Evolutionary conservation across 2,113 vertebrate species (phyloP).

Genomic region (Eulacestoma nigropectus): DNA sequence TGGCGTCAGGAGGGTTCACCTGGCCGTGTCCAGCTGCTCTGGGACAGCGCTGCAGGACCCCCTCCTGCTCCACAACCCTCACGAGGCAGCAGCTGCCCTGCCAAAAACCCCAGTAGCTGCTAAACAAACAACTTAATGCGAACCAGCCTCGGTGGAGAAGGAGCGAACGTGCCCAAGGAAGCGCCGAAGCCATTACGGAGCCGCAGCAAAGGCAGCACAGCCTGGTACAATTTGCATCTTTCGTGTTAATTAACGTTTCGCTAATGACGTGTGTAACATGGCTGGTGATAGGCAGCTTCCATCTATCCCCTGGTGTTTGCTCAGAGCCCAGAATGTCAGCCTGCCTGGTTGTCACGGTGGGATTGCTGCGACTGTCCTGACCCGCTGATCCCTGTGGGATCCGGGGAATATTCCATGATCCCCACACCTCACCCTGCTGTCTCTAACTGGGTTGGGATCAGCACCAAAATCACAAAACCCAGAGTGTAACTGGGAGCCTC

Average conservation of each 20-base stretch:
- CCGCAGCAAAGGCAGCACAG: background rate
- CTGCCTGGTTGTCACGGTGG: background rate
- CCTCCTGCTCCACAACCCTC: background rate
- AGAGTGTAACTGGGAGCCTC: background rate
- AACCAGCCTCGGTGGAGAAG: background rate
- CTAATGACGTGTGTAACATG: background rate
- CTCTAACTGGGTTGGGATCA: background rate
- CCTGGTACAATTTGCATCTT: background rate
- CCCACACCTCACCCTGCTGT: background rate
- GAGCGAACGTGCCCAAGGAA: constrained; percentile 42
- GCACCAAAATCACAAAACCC: background rate
- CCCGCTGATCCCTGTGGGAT: fast-evolving
- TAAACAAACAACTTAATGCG: constrained; percentile 52
- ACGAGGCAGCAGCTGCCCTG: background rate
- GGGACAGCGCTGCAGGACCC: background rate
- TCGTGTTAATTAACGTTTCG: background rate
- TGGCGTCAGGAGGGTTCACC: fast-evolving
- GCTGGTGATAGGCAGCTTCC: background rate
- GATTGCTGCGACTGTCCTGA: background rate
- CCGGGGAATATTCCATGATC: background rate
- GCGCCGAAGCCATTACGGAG: background rate
- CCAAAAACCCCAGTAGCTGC: constrained; percentile 36
- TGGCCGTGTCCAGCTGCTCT: background rate
- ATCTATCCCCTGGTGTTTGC: fast-evolving
- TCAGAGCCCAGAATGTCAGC: background rate